phyloP scores from a whole-genome alignment of 2,888 invertebrate genomes.

The Anoncus sp. region DNA sequence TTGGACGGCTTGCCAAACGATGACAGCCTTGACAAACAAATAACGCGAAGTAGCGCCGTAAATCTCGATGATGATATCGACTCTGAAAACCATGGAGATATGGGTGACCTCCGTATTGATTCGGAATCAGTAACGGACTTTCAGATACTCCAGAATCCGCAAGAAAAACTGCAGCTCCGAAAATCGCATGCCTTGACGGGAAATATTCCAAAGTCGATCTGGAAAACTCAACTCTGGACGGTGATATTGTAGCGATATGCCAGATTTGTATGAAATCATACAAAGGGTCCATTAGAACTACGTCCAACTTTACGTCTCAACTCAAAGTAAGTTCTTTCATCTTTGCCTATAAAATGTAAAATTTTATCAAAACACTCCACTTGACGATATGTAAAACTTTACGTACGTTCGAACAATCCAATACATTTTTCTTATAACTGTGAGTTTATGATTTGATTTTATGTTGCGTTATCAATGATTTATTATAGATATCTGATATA shows the following conservation, averaged over 20 bases:
- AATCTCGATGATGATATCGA: neutral
- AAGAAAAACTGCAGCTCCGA: slow-evolving; percentile 7
- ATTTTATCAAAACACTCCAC: neutral
- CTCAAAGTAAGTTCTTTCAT: slow-evolving; percentile 4
- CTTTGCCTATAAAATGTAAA: neutral
- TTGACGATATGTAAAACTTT: neutral
- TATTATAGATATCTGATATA: neutral
- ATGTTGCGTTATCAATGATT: neutral
- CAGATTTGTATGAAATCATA: slow-evolving; percentile 11
- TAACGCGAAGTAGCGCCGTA: neutral
- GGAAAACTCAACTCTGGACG: slow-evolving; percentile 7
- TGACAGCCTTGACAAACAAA: slow-evolving; percentile 1
- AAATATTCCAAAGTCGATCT: slow-evolving; percentile 26
- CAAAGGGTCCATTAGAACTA: neutral
- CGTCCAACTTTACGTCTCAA: slow-evolving; percentile 1
- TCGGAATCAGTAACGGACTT: neutral
- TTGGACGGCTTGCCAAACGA: neutral
- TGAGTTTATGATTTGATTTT: slow-evolving; percentile 1
- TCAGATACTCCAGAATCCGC: neutral
- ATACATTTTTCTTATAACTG: neutral
- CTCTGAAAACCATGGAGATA: neutral
- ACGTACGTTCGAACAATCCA: neutral
- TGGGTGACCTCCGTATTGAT: neutral
- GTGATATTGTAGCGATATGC: slow-evolving; percentile 26
- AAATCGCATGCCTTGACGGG: slow-evolving; percentile 18